A percentile compares a stretch with the other conserved stretches of the same genome.
Conservation (phyloP, 2,113 vertebrate species). For the Anoplopoma fimbria region DNA sequence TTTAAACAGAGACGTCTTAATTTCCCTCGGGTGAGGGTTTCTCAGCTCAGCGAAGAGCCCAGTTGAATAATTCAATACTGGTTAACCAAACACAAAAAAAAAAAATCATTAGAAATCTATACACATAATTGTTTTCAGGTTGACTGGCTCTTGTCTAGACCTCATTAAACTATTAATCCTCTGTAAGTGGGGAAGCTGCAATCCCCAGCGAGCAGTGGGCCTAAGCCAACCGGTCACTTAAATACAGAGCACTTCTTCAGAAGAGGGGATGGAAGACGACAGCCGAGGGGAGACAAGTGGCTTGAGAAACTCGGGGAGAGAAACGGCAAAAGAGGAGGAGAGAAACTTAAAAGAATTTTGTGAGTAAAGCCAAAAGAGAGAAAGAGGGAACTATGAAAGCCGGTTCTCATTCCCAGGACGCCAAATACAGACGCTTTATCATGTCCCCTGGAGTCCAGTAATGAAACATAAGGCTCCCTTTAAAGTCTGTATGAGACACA, state of each 20-base stretch:
- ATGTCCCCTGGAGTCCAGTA: not conserved
- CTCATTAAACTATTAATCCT: conserved; percentile 82
- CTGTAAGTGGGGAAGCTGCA: conserved; percentile 70
- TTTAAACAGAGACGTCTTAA: conserved; percentile 60
- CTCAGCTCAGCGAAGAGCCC: conserved; percentile 45
- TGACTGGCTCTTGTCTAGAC: conserved; percentile 76
- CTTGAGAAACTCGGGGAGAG: conserved; percentile 23
- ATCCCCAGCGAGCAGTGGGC: conserved; percentile 56
- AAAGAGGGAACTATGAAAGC: conserved; percentile 7
- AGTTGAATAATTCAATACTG: conserved; percentile 78
- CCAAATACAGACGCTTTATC: not conserved
- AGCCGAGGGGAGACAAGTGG: conserved; percentile 19
- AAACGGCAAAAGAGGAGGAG: conserved; percentile 12
- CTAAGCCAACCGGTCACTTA: conserved; percentile 68
- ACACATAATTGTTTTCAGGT: conserved; percentile 78
- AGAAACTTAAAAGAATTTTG: conserved; percentile 37
- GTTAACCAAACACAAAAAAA: conserved; percentile 67
- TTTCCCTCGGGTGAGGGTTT: conserved; percentile 58
- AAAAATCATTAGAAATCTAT: conserved; percentile 79
- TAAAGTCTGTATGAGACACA: not conserved
- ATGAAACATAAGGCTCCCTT: not conserved
- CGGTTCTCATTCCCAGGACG: not conserved
- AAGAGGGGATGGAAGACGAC: conserved; percentile 35
- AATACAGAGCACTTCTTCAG: conserved; percentile 56
- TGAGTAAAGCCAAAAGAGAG: conserved; percentile 42